phyloP scores from a whole-genome alignment of 2,113 vertebrate genomes.

The Misgurnus mizolepis region DNA sequence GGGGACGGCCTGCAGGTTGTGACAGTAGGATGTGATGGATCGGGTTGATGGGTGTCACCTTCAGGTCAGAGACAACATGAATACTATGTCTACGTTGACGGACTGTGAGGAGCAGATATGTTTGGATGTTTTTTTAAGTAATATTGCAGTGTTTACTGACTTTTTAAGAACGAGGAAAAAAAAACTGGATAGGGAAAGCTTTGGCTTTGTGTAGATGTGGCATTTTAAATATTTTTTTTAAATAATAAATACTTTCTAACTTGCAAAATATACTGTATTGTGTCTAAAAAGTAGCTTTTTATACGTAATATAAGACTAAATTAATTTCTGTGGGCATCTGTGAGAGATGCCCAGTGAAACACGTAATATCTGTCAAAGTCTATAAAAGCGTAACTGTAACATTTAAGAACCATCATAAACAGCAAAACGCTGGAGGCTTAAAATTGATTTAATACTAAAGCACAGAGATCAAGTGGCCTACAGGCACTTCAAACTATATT shows the following conservation, averaged over 20 bases:
- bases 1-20: constrained; percentile 17
- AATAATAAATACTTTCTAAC: neutral
- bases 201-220: too few relatives aligned
- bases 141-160: too few relatives aligned
- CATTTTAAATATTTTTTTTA: neutral
- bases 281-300: neutral
- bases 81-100: constrained; percentile 13
- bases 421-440: neutral
- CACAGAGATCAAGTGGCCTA: constrained; percentile 1
- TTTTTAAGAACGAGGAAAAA: too few relatives aligned
- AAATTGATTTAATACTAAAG: constrained; percentile 30
- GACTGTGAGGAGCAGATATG: constrained; percentile 10
- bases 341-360: neutral
- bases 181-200: too few relatives aligned
- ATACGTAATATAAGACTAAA: neutral
- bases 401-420: constrained; percentile 4
- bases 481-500: constrained; percentile 12
- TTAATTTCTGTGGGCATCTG: neutral
- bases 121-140: constrained; percentile 9
- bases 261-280: too few relatives aligned
- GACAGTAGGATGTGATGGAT: constrained; percentile 32
- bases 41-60: constrained; percentile 31
- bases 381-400: constrained; percentile 18
- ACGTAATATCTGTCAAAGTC: constrained; percentile 14
- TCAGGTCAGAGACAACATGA: constrained; percentile 42